Base-by-base conservation (phyloP, 2,797 vertebrate genomes). In the Lepilemur septentrionalis region DNA sequence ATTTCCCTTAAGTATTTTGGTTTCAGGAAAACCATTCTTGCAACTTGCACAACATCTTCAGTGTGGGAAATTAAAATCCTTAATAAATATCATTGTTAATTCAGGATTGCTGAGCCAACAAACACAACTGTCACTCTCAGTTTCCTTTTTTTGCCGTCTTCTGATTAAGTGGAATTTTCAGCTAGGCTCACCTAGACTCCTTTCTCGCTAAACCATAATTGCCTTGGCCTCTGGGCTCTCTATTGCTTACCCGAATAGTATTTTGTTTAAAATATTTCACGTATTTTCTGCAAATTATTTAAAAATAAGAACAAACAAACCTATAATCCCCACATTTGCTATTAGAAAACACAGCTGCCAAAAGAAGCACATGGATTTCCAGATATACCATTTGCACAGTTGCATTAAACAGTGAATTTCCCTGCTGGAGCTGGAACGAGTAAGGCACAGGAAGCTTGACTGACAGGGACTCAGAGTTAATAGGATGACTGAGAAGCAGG, bases 401-500 rank as follows among this genome's bases (percentile, higher is more conserved):
- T 96, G 91, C 73, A 79, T 76, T 78, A 93, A 94, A 86, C 80
- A 96, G 87, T 35, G 92, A 61, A 89, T 98, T 98, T 97, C 93
- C 96, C 69, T 84, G 84, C 52, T 6, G 3, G 61, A 48, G 95
- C 92, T 97, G 96, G 86, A 63, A 69, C 67, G 55, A 91, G 95
- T 85, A 14, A 28, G 73, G 97, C 89, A 95, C 46, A 96, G 93
- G 72, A 93, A 93, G 88, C 84, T 91, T 80, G 86, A 6, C 93
- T 80, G 95, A 97, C 86, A 92, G 95, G 89, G 80, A 67, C 87
- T 93, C 91, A 87, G 95, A 93, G 96, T 92, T 97, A 98, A 98
- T 96, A 97, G 89, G 87, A 55, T 95, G 92, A 35, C 97, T 98
- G 80, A 96, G 97, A 98, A 98, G 96, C 96, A 97, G 92, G 96